Percentiles rank a stretch among this genome's conserved stretches.
Conservation (phyloP, 2,797 vertebrate species). For the Nasua narica region DNA sequence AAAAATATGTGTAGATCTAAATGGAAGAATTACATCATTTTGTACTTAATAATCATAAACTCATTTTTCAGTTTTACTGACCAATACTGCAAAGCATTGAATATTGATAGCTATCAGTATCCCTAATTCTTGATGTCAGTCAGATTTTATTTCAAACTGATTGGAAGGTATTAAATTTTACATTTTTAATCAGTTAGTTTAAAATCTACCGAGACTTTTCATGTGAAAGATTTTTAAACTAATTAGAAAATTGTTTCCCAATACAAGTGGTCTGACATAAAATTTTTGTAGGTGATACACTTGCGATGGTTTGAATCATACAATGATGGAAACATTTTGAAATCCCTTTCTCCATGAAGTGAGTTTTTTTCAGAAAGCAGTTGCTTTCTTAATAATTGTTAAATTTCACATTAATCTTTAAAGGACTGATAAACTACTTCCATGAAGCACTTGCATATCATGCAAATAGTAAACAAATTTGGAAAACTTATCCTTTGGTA, state of each 20-base stretch:
- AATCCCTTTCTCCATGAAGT: neutral
- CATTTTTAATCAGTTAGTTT: neutral
- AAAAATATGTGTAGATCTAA: neutral
- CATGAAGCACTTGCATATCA: neutral
- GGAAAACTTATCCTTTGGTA: neutral
- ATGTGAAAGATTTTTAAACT: neutral
- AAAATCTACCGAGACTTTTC: neutral
- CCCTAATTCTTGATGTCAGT: neutral
- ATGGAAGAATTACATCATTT: neutral
- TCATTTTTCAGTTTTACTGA: neutral
- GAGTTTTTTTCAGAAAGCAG: neutral
- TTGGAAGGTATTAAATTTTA: neutral
- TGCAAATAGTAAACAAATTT: neutral
- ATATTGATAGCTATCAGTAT: neutral
- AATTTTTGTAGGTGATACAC: neutral
- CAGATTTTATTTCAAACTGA: neutral
- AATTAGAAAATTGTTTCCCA: neutral
- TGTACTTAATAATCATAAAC: neutral
- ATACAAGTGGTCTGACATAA: neutral
- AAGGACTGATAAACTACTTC: neutral
- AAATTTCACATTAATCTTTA: neutral
- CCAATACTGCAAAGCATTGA: neutral
- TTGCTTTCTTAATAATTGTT: neutral
- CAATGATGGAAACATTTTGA: neutral
- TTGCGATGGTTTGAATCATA: neutral